These are phyloP conservation scores for Canis aureus DNA, from an alignment of 2,113 vertebrate genomes.

Conservation along the genomic window DNA sequence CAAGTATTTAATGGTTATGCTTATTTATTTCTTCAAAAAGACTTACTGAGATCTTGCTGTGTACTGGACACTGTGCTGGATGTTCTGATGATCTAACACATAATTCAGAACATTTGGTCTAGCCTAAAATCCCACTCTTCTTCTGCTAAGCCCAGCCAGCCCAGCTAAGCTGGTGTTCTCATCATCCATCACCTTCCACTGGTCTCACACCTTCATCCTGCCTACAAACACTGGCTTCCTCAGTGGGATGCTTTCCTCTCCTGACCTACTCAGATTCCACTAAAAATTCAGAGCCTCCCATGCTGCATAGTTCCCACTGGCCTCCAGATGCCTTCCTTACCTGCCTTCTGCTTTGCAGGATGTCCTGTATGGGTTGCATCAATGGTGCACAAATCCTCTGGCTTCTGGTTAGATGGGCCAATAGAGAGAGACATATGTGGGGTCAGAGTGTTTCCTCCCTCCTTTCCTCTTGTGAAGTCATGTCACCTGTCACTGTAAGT, in stretches of 20 bases:
- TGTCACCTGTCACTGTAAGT: background rate
- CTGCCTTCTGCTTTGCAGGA: background rate
- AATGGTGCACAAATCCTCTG: background rate
- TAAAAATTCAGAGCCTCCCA: background rate
- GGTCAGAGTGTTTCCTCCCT: background rate
- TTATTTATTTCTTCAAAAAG: slow-evolving; percentile 21
- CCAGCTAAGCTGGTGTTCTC: background rate
- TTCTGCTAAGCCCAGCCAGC: background rate
- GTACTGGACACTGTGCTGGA: background rate
- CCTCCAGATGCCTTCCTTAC: background rate
- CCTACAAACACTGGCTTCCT: background rate
- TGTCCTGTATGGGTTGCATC: background rate
- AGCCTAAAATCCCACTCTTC: background rate
- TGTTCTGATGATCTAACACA: background rate
- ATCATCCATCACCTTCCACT: background rate
- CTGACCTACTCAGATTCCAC: background rate
- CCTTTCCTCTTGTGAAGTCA: background rate
- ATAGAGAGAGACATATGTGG: background rate
- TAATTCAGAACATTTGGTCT: background rate
- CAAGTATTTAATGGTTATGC: background rate
- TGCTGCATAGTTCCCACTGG: background rate
- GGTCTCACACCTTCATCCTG: background rate
- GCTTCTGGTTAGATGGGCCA: background rate
- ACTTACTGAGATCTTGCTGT: background rate
- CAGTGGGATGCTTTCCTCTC: background rate